These are phyloP conservation scores for Toxotes chatareus DNA, from an alignment of 2,113 vertebrate species.

Conservation along the genomic window DNA sequence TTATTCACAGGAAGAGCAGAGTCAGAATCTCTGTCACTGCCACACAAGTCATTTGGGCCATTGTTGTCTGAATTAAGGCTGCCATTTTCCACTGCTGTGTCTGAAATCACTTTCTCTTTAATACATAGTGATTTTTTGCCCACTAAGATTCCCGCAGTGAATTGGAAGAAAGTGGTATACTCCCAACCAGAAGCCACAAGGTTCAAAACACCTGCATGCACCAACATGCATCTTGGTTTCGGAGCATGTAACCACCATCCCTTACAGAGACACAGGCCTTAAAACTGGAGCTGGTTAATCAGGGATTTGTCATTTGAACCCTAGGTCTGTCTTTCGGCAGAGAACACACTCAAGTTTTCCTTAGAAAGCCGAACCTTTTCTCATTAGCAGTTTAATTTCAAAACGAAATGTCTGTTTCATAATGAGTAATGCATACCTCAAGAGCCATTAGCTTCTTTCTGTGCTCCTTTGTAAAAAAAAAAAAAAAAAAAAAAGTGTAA, in stretches of 20 bases:
- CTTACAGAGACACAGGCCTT: neutral
- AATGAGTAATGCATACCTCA: neutral
- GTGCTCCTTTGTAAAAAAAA: neutral
- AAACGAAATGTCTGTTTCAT: neutral
- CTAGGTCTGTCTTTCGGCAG: neutral
- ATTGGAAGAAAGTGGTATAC: too few species aligned
- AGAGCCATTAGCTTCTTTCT: neutral
- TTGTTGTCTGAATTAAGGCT: neutral
- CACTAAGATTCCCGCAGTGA: too few species aligned
- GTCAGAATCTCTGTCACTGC: neutral
- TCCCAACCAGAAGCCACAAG: neutral
- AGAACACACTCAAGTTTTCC: neutral
- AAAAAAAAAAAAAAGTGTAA: neutral
- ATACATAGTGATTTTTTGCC: too few species aligned
- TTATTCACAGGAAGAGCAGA: neutral
- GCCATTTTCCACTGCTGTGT: neutral
- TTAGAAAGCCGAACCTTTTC: neutral
- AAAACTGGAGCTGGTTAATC: neutral
- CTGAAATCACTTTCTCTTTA: neutral
- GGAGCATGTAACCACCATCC: neutral
- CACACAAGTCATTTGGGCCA: neutral
- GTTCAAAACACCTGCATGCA: too few species aligned
- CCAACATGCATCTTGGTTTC: neutral
- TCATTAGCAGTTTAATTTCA: neutral
- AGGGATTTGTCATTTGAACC: neutral